Conservation (phyloP, 2,888 invertebrate genomes). For the Agonum fuliginosum region DNA sequence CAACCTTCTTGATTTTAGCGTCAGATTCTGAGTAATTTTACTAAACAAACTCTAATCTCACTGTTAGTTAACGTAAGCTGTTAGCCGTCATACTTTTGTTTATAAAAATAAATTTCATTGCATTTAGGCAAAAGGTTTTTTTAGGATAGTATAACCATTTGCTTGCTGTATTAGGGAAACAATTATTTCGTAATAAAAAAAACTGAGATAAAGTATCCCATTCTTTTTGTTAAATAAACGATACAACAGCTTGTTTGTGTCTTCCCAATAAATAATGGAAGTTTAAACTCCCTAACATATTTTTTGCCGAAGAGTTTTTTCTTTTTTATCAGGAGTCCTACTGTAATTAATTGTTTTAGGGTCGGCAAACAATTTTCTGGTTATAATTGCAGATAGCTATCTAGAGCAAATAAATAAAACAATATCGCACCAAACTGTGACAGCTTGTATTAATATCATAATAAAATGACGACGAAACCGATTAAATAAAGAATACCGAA, state of each 20-base stretch:
- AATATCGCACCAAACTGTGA: slow-evolving; percentile 19
- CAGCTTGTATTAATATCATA: slow-evolving; percentile 27
- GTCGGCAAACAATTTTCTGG: slow-evolving; percentile 12
- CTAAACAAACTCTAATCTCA: too few relatives aligned
- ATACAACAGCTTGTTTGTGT: neutral
- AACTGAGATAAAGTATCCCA: too few relatives aligned
- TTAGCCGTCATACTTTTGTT: too few relatives aligned
- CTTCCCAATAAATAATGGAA: neutral
- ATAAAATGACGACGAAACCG: slow-evolving; percentile 4
- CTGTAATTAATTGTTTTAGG: slow-evolving; percentile 14
- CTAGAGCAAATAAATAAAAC: slow-evolving; percentile 8
- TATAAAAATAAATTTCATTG: too few relatives aligned
- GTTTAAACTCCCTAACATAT: neutral
- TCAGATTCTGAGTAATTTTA: too few relatives aligned
- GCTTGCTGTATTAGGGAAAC: too few relatives aligned
- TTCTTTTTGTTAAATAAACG: too few relatives aligned
- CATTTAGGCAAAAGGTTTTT: too few relatives aligned
- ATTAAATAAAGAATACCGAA: slow-evolving; percentile 30
- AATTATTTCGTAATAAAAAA: too few relatives aligned
- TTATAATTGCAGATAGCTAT: slow-evolving; percentile 11
- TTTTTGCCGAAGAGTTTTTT: neutral
- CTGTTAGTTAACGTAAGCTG: too few relatives aligned
- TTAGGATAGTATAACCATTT: too few relatives aligned
- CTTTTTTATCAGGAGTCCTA: slow-evolving; percentile 8
- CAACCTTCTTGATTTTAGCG: too few relatives aligned